phyloP scores from a whole-genome alignment of 2,888 invertebrate genomes.

The Troglohyphantes excavatus region DNA sequence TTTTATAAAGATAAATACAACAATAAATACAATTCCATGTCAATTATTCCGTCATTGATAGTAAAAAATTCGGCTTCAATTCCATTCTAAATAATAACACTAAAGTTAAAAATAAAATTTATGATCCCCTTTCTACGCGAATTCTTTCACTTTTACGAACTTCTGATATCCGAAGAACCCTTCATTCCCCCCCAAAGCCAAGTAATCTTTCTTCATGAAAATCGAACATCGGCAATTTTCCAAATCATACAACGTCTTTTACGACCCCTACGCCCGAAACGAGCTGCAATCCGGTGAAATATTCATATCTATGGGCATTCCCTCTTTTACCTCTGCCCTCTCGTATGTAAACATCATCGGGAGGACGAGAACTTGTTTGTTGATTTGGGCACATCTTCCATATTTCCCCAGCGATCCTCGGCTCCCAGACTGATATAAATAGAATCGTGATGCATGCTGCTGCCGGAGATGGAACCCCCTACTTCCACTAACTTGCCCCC shows the following conservation, averaged over 20 bases:
- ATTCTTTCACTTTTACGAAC: too few relatives aligned
- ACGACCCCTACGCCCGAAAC: constrained; percentile 17
- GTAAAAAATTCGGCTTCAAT: too few relatives aligned
- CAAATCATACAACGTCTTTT: constrained; percentile 25
- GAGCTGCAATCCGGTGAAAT: constrained; percentile 35
- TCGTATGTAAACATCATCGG: constrained; percentile 59
- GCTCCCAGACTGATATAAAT: constrained; percentile 58
- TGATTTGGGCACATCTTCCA: constrained; percentile 72
- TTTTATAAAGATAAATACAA: too few relatives aligned
- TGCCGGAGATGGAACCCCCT: neutral
- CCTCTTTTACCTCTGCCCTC: constrained; percentile 17
- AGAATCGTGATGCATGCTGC: constrained; percentile 50
- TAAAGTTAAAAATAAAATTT: too few relatives aligned
- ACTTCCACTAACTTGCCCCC: neutral
- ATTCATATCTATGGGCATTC: constrained; percentile 59
- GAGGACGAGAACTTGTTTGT: constrained; percentile 68
- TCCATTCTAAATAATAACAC: too few relatives aligned
- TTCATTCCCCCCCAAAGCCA: too few relatives aligned
- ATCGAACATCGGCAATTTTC: constrained; percentile 38
- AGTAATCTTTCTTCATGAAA: neutral
- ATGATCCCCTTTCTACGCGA: too few relatives aligned
- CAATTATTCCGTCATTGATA: too few relatives aligned
- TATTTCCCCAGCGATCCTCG: constrained; percentile 71
- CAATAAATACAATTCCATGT: too few relatives aligned
- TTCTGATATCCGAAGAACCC: too few relatives aligned